Base-by-base conservation (phyloP, 2,888 invertebrate species). In the Aquatica leii region DNA sequence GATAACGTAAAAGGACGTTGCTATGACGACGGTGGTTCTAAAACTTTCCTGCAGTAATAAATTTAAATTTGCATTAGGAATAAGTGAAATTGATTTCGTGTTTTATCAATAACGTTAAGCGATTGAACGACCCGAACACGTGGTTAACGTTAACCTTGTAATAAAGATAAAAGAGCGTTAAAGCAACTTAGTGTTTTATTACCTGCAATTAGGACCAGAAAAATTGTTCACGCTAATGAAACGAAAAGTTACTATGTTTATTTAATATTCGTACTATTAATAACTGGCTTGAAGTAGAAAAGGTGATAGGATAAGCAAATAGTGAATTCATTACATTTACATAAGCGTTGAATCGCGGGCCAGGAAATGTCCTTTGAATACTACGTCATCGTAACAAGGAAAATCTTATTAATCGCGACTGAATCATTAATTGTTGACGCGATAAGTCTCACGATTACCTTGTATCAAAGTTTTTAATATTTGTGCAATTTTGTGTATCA, bases 1-100 rank as follows among this genome's bases (percentile, higher is more conserved):
- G 58, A 63, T 63, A 63, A 63, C 59, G 49, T 54, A 59, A 53
- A 62, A 63, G 63, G 59, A 48, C 63, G 63, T 63, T 63, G 50
- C 63, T 37, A 63, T 63, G 50, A 34, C 54, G 43, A 63, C 54
- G 48, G 17, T 24, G 52, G 48, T 55, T 56, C 20, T 57, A 40
- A 37, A 52, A 59, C 53, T 53, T 58, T 59, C 11, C 41, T 52
- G 37, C 41, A 37, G 20, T 43, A 20, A 8, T 18, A 11, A 43
- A 18, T 46, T 20, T 18, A 18, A 46, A 3, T 18, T 46, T 46
- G 18, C 17, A n/a, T 46, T 46, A 17, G n/a, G n/a, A n/a, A n/a
- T n/a, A n/a, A n/a, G n/a, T n/a, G n/a, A n/a, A n/a, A n/a, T n/a
- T n/a, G n/a, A n/a, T n/a, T 46, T 20, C 5, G 15, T 24, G 24